Percentiles rank a stretch among this genome's conserved stretches.
phyloP scores from a whole-genome alignment of 2,113 vertebrate genomes.

The Choloepus hoffmanni region DNA sequence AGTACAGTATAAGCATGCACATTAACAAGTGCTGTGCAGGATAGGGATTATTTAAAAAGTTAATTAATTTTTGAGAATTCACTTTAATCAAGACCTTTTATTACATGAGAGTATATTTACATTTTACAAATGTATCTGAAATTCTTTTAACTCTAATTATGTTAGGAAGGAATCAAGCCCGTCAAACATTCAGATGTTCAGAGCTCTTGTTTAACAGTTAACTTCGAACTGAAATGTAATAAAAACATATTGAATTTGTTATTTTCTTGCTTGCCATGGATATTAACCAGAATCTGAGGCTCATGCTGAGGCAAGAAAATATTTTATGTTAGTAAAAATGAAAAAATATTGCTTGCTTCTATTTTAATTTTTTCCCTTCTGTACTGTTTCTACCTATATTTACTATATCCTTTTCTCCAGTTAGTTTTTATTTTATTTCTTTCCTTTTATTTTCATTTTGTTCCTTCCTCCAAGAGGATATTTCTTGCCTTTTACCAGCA shows the following conservation, averaged over 20 bases:
- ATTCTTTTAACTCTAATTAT: neutral
- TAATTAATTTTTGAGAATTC: conserved; percentile 54
- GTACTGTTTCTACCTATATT: neutral
- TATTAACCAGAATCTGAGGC: conserved; percentile 5
- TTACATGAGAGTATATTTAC: conserved; percentile 34
- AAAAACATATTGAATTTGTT: neutral
- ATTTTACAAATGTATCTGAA: conserved; percentile 48
- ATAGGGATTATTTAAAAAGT: conserved; percentile 55
- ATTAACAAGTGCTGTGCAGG: neutral
- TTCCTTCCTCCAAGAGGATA: neutral
- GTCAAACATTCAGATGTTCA: neutral
- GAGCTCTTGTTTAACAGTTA: neutral
- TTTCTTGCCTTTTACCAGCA: neutral
- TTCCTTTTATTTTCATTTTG: neutral
- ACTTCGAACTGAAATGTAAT: conserved; percentile 34
- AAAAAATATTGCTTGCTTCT: neutral
- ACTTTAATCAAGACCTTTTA: conserved; percentile 48
- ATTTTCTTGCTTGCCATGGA: neutral
- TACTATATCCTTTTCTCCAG: neutral
- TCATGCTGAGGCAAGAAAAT: neutral
- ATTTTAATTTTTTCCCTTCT: neutral
- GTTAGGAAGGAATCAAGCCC: neutral
- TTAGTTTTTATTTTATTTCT: neutral
- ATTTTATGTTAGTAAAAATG: neutral
- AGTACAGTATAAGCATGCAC: neutral